These are phyloP conservation scores for Loriculus beryllinus DNA, from an alignment of 2,797 vertebrate genomes.

Conservation along the genomic window DNA sequence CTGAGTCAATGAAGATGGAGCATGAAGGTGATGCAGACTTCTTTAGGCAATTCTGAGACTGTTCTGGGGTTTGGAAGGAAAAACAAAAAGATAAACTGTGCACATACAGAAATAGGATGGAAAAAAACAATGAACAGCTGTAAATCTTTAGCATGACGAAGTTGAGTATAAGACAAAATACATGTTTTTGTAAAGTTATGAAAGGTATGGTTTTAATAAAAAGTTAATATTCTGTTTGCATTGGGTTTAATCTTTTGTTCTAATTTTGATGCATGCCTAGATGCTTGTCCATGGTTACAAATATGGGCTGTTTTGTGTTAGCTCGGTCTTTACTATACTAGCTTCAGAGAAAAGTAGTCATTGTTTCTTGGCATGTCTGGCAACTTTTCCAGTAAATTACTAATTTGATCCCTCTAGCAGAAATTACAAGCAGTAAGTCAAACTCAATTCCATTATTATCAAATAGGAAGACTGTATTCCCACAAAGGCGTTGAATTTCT, in stretches of 20 bases:
- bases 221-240: neutral
- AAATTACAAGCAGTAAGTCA: neutral
- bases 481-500: neutral
- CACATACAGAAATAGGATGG: neutral
- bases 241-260: neutral
- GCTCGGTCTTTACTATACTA: neutral
- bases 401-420: neutral
- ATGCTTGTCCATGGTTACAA: neutral
- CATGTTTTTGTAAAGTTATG: neutral
- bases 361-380: neutral
- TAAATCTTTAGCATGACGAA: neutral
- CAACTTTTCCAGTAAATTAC: neutral
- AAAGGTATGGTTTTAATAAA: neutral
- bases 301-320: neutral
- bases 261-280: neutral
- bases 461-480: neutral
- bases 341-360: neutral
- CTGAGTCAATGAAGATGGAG: neutral
- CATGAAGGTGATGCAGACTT: neutral
- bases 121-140: fast-evolving
- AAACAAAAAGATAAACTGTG: neutral
- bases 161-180: neutral
- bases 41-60: neutral
- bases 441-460: neutral
- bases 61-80: neutral